phyloP scores from a whole-genome alignment of 2,113 vertebrate species.

The Mellivora capensis region DNA sequence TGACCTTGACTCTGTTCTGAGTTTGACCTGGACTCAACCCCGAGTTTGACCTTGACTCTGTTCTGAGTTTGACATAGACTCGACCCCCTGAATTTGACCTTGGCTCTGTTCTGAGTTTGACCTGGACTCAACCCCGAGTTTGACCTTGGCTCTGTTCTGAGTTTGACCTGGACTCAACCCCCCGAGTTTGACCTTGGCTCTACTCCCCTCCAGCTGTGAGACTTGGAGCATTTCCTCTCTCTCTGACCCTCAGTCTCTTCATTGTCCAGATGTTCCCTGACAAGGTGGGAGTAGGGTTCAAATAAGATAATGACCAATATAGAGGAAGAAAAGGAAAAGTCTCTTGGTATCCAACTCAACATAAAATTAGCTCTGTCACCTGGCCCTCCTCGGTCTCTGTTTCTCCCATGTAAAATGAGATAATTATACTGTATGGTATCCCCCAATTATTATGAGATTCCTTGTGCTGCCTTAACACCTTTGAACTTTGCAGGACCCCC shows the following conservation, averaged over 20 bases:
- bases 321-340: not conserved
- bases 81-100: not conserved
- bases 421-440: not conserved
- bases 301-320: not conserved
- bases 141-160: not conserved
- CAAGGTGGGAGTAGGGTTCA: not conserved
- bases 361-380: not conserved
- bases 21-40: no score
- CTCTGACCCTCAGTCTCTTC: not conserved
- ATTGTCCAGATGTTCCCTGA: not conserved
- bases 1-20: not conserved
- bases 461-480: not conserved
- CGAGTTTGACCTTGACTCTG: not conserved
- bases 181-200: not conserved
- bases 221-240: not conserved
- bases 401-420: not conserved
- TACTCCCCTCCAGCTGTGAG: not conserved
- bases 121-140: not conserved
- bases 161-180: no score
- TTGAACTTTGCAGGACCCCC: not conserved
- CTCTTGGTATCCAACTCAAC: not conserved
- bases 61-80: no score
- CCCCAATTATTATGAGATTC: not conserved
- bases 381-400: not conserved
- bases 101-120: not conserved